These are phyloP conservation scores for Aporophyla nigra DNA, from an alignment of 2,888 invertebrate species.

Conservation along the genomic window DNA sequence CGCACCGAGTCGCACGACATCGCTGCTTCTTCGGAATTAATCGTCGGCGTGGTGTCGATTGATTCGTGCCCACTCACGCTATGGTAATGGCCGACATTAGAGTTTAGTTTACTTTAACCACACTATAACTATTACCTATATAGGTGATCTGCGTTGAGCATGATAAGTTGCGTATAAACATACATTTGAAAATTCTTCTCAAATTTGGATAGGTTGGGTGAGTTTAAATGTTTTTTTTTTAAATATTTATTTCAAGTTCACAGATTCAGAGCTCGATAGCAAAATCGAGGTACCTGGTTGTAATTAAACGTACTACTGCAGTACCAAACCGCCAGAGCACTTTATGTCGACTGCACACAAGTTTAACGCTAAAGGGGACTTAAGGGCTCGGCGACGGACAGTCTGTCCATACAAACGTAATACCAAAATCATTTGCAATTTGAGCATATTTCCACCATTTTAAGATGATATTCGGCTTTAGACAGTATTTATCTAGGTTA, in stretches of 20 bases:
- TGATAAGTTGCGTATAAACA: background rate
- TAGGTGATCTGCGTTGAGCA: background rate
- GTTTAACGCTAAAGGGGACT: conserved; percentile 8
- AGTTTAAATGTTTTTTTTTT: background rate
- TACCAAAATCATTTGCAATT: too few species aligned
- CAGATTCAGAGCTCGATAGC: background rate
- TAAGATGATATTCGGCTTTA: too few species aligned
- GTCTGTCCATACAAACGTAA: too few species aligned
- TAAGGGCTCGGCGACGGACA: too few species aligned
- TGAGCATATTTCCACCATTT: too few species aligned
- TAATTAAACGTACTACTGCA: conserved; percentile 1
- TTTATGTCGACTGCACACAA: background rate
- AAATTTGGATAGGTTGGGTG: background rate
- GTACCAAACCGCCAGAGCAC: background rate
- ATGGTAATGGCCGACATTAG: background rate
- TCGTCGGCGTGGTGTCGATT: conserved; percentile 7
- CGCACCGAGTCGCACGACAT: conserved; percentile 6
- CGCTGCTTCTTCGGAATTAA: conserved; percentile 14
- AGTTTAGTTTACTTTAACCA: background rate
- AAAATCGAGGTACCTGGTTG: background rate
- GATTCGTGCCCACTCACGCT: background rate
- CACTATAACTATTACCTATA: background rate
- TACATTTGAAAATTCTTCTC: background rate
- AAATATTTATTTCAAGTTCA: background rate
- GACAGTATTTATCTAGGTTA: too few species aligned